These are phyloP conservation scores for Drosophila mauritiana DNA, from an alignment of 1,140 invertebrate genomes.

Conservation along the genomic window DNA sequence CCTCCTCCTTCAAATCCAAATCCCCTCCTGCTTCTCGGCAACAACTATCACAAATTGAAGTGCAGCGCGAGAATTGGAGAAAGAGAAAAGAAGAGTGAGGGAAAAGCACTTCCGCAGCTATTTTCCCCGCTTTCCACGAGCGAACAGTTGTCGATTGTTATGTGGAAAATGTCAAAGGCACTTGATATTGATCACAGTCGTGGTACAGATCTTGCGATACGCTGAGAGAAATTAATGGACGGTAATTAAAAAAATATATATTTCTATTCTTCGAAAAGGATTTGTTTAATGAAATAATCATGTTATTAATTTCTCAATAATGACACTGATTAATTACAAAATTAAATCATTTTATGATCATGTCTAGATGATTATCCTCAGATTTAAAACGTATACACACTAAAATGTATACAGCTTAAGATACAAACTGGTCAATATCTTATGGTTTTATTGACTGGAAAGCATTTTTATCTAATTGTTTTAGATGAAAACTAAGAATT, in stretches of 20 bases:
- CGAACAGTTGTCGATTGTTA: slow-evolving; percentile 32
- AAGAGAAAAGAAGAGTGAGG: neutral
- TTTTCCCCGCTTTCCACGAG: slow-evolving; percentile 11
- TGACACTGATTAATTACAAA: too few relatives aligned
- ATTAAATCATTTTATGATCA: too few relatives aligned
- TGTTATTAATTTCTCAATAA: too few relatives aligned
- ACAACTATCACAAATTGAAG: slow-evolving; percentile 24
- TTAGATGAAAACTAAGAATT: neutral
- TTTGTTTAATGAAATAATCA: neutral
- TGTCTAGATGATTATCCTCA: too few relatives aligned
- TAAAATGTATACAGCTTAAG: too few relatives aligned
- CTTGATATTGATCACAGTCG: slow-evolving; percentile 53
- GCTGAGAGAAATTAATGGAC: slow-evolving; percentile 2
- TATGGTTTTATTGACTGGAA: too few relatives aligned
- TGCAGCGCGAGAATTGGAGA: slow-evolving; percentile 11
- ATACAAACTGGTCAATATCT: too few relatives aligned
- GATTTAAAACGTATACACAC: too few relatives aligned
- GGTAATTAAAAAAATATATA: neutral
- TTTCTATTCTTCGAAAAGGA: neutral
- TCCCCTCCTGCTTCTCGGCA: neutral
- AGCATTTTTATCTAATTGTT: too few relatives aligned
- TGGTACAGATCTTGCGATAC: slow-evolving; percentile 11
- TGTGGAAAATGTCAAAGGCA: slow-evolving; percentile 65
- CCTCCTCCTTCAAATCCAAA: neutral
- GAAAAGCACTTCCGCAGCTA: slow-evolving; percentile 25